Evolutionary conservation across 92 coral and sea anemone genomes (phyloP), one percentile per base, ranked within the genome.

Genomic region (Epizoanthus stellaris): DNA sequence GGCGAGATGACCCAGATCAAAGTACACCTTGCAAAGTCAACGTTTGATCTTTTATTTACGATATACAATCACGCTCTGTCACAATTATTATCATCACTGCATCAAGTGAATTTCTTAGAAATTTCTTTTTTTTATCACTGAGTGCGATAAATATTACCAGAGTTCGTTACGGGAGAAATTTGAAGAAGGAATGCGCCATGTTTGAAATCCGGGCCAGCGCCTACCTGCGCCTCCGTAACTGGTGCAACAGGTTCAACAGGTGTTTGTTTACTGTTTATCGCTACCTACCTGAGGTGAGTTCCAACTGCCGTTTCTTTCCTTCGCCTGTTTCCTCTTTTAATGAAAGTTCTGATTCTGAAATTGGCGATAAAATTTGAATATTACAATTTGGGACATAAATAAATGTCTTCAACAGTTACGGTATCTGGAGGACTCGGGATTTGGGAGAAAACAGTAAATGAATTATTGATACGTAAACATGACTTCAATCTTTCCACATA

Each of bases 401-500:
- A 62, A 62, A 63, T 20, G 6, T 3, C 42, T 4, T 10, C 42
- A 42, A 14, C 20, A 39, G 8, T 36, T 20, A 19, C 34, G 11
- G 83, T 5, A 38, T 62, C n/a, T 79, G 21, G 4, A 20, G 45
- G 20, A 34, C 12, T 7, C 42, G 61, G 6, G 53, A 64, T 43
- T 45, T 42, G 45, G 47, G 45, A 9, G 70, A 79, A 63, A 63
- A 43, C 4, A 12, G 42, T 19, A 54, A 21, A 30, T 90, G 73
- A 86, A 90, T 90, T 86, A 90, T 87, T 90, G 39, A 90, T 82
- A 59, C 59, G 4, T 40, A 54, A 59, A 47, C 67, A 89, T 90
- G 84, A 82, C 80, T 87, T 81, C 87, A 87, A 88, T 89, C 84
- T 89, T 77, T 87, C 85, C 67, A 88, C 93, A 90, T 90, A 87